Conservation (phyloP, 2,797 vertebrate genomes). For the Neosilurus hyrtlii region DNA sequence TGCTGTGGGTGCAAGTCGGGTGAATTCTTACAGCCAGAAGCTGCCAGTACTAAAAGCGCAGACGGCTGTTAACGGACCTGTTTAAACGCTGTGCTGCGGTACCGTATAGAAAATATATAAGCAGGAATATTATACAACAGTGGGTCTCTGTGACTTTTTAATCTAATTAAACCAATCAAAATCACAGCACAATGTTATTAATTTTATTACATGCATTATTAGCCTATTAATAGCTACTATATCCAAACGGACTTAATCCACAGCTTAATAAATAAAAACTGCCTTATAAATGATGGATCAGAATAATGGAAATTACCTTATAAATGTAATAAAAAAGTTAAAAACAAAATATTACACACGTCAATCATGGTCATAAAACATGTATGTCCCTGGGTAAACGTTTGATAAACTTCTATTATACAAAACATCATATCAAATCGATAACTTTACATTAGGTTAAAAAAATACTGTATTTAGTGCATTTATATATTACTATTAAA, state of each 20-base stretch:
- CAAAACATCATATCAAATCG: background rate
- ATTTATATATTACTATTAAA: background rate
- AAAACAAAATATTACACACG: background rate
- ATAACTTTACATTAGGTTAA: background rate
- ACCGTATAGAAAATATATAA: background rate
- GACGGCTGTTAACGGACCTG: slow-evolving; percentile 4
- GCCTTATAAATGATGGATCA: background rate
- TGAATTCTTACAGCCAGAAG: slow-evolving; percentile 14
- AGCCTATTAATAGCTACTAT: background rate
- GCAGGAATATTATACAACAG: background rate
- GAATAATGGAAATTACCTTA: too few species aligned
- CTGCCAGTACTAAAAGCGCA: slow-evolving; percentile 12
- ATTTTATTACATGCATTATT: background rate
- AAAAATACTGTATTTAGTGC: background rate
- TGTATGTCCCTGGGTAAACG: background rate
- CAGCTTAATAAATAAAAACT: background rate
- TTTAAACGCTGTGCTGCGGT: background rate
- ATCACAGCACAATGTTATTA: background rate
- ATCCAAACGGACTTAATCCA: background rate
- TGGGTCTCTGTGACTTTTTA: background rate
- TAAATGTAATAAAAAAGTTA: too few species aligned
- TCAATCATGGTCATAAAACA: background rate
- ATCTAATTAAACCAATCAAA: background rate
- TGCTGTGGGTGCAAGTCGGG: slow-evolving; percentile 11
- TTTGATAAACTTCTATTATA: background rate